Evolutionary conservation across 2,113 vertebrate species (phyloP), one percentile per base, ranked within the genome.

Genomic region (Grus americana): DNA sequence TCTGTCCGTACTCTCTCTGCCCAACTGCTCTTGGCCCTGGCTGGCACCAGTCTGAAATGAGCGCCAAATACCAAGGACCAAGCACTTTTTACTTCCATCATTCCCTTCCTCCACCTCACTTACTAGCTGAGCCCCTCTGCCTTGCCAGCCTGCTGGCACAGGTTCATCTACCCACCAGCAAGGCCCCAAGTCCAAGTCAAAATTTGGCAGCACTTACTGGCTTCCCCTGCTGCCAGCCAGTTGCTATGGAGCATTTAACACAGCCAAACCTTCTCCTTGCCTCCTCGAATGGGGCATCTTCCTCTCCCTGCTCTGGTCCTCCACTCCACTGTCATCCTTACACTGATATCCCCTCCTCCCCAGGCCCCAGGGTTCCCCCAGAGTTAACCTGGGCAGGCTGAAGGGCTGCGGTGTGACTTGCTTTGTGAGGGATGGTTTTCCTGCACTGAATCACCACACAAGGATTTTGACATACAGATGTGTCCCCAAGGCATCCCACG

Each of bases 261-360:
- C n/a, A 78, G 72, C 6, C 65, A 90, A 55, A 80, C 26, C 10
- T 67, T 65, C 50, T 63, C 32, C 42, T 40, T 44, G 32, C 21
- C 29, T 83, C 63, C 50, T 55, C 0, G 1, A 78, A 59, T 1
- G 4, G 30, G 18, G 18, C 34, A 79, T 47, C 36, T 68, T 88
- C 34, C 8, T 55, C 68, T 47, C 26, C 26, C 12, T 24, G 50
- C 7, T 9, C 3, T 0, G 0, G 24, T 59, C 12, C n/a, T 36
- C 7, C 30, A 36, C n/a, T 40, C 32, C 5, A 46, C 16, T 55
- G 36, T 74, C 67, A 84, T 49, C 46, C 50, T 83, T 29, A 73
- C 0, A 0, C 36, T 34, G 20, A 74, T 50, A 52, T 61, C 29
- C n/a, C 11, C 19, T 80, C 40, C 27, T 29, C 15, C 5, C 17